A percentile compares a stretch with the other conserved stretches of the same genome.
These are phyloP conservation scores for Pseudocheirus occidentalis DNA, from an alignment of 2,797 vertebrate species.

Conservation along the genomic window DNA sequence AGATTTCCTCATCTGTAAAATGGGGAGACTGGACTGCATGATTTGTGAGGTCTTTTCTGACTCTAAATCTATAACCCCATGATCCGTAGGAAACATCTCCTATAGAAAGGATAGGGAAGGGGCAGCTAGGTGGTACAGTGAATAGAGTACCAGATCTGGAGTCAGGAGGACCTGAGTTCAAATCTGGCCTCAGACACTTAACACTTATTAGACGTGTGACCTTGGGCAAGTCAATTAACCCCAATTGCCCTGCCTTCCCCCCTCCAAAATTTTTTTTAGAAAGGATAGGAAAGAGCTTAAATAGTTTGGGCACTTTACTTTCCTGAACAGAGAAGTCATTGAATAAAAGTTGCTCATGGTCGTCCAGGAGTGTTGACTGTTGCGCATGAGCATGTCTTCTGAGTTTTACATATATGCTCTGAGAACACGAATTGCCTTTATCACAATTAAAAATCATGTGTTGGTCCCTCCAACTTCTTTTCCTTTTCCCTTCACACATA, in stretches of 20 bases:
- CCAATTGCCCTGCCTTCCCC: too few relatives aligned
- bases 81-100: constrained; percentile 10
- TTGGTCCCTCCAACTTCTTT: background rate
- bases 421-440: background rate
- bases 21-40: background rate
- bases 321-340: constrained; percentile 24
- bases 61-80: background rate
- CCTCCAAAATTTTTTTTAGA: background rate
- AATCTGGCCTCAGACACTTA: too few relatives aligned
- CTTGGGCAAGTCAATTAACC: too few relatives aligned
- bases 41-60: background rate
- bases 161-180: too few relatives aligned
- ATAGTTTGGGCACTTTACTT: constrained; percentile 16
- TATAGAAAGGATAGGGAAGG: constrained; percentile 46
- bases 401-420: background rate
- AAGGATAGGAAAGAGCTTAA: constrained; percentile 38
- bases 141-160: too few relatives aligned
- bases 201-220: too few relatives aligned
- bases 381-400: background rate
- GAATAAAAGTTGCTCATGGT: background rate
- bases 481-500: background rate
- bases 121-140: too few relatives aligned
- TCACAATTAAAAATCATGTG: background rate
- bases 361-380: background rate
- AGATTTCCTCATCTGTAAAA: background rate